Evolutionary conservation across 1,140 invertebrate species (phyloP), one percentile per base, ranked within the genome.

Genomic region (Hycleus phaleratus): DNA sequence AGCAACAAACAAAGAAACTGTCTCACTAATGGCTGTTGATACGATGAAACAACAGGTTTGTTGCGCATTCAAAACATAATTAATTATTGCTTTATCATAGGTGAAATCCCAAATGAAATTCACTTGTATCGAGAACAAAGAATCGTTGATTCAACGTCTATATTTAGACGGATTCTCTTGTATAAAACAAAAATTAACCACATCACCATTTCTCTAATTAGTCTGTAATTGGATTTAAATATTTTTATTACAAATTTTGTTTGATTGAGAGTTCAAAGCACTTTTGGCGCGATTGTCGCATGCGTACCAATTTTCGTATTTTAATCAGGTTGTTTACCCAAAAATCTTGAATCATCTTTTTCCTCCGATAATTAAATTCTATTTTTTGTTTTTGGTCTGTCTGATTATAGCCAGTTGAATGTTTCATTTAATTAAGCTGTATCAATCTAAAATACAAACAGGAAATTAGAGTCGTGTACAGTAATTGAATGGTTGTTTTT

Each of bases 41-140:
- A 54, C 63, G 10, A 60, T 65, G 10, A 67, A 65, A 55, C 60
- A 63, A 53, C 61, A 67, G 61, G 59, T 61, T 63, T 66, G 64
- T 55, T 53, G 51, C 51, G 45, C 45, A 42, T 12, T 12, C 11
- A 12, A 51, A 18, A 40, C 18, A 4, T 43, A 42, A n/a, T 10
- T 3, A 3, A 42, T 42, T 42, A 39, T 42, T 7, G 40, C 4
- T 11, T 42, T 42, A 6, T 42, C 4, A 7, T 42, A n/a, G 11
- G 10, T 42, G 4, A 42, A n/a, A 42, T 11, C 18, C 18, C 18
- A 18, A 18, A 18, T 1, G 18, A 18, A 18, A 18, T 18, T 18
- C 18, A 2, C 18, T 18, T 18, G 18, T 18, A 18, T 18, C 18
- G 18, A 18, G 18, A 18, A 18, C 18, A 18, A 18, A 18, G 18